Evolutionary conservation across 37 sponge, comb jelly and placozoan genomes (phyloP).

Genomic region (Halichondria panicea): DNA sequence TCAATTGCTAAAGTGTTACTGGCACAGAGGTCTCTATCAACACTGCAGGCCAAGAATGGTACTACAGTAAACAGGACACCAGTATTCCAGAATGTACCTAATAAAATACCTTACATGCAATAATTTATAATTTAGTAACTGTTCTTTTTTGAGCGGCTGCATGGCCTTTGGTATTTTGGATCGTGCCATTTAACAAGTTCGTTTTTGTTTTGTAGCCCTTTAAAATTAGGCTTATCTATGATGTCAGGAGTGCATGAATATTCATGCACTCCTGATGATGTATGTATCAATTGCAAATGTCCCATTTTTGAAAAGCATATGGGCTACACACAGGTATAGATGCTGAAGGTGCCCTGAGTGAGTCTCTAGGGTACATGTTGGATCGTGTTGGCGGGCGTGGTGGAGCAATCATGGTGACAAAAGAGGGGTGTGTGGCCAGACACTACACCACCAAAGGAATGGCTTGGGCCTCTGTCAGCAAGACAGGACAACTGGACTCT

Average conservation of each 20-base stretch:
- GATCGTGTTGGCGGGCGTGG: conserved; percentile 54
- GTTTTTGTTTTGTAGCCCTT: too few relatives aligned
- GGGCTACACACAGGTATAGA: too few relatives aligned
- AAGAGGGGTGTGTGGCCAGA: conserved; percentile 52
- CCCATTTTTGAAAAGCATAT: too few relatives aligned
- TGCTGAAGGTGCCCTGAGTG: conserved; percentile 38
- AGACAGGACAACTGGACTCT: conserved; percentile 33
- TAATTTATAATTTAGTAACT: too few relatives aligned
- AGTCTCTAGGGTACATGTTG: conserved; percentile 64
- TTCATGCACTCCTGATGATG: too few relatives aligned
- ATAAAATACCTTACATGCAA: too few relatives aligned
- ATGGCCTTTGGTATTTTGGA: not conserved
- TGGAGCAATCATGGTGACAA: conserved; percentile 64
- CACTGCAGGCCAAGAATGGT: not conserved
- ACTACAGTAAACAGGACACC: too few relatives aligned
- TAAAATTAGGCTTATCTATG: too few relatives aligned
- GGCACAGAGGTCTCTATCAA: conserved; percentile 42
- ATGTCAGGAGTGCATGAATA: too few relatives aligned
- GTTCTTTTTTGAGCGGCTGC: too few relatives aligned
- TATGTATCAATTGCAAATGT: too few relatives aligned
- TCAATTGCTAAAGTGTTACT: conserved; percentile 65
- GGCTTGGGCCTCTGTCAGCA: conserved; percentile 73
- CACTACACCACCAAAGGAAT: conserved; percentile 50
- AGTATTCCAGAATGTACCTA: too few relatives aligned
- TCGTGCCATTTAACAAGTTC: conserved; percentile 11